Evolutionary conservation across 2,113 vertebrate genomes (phyloP), one percentile per base, ranked within the genome.

Genomic region (Glareola pratincola): DNA sequence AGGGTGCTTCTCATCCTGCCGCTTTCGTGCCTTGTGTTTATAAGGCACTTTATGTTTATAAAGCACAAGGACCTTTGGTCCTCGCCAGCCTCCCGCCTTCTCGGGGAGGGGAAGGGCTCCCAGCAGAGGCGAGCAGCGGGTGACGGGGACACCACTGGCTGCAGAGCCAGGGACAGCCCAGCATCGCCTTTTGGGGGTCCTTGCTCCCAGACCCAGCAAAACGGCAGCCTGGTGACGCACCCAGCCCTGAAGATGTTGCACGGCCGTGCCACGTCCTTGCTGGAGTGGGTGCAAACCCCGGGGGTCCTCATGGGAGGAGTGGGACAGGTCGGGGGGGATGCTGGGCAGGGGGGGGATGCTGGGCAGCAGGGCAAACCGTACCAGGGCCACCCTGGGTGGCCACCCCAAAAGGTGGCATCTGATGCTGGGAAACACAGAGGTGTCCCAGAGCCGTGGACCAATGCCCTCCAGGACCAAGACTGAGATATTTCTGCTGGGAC

Each of bases 51-150:
- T 11, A 27, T 16, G 18, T 80, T 85, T 23, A 66, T 20, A 19
- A 63, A 92, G 71, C 69, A 41, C 37, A 63, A 74, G 64, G n/a
- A 77, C 7, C n/a, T 84, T 54, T 18, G 50, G n/a, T 74, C 53
- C 86, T 62, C 0, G 0, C 15, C 0, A 0, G 20, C 26, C 62
- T 53, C 73, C 36, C 62, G 72, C 57, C 66, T 54, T 45, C 56
- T n/a, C 4, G 0, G 34, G 56, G 37, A 85, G 29, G 18, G 23
- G 24, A 73, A 62, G 53, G 37, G 32, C 51, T 57, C 69, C 47
- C 1, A 11, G 51, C 39, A 68, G 21, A 47, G 30, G 7, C 4
- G 12, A 68, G 47, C 48, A 39, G 41, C 14, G 0, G 2, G 43
- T 22, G 68, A 29, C 1, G 6, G 36, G 20, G 66, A 4, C 3